Conservation (phyloP, 1,140 invertebrate species). For the Sweltsa coloradensis region DNA sequence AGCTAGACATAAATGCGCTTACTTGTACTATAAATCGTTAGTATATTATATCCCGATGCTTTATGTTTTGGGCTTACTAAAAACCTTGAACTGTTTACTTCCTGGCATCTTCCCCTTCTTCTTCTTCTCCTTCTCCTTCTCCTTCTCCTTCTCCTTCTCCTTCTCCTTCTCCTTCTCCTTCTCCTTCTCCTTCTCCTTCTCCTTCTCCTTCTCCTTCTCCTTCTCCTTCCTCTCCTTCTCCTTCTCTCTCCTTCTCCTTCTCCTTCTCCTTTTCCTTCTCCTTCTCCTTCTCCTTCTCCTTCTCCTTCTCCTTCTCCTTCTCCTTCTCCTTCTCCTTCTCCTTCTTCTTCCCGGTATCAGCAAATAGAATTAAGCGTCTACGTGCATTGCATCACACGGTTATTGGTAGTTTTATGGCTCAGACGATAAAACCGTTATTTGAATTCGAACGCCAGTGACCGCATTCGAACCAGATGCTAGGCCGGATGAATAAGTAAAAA, state of each 20-base stretch:
- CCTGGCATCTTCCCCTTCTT: too few relatives aligned
- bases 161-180: background rate
- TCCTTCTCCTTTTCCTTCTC: background rate
- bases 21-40: too few relatives aligned
- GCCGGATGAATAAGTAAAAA: background rate
- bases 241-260: background rate
- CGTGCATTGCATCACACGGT: background rate
- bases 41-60: too few relatives aligned
- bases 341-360: background rate
- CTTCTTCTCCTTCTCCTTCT: background rate
- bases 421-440: background rate
- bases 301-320: too few relatives aligned
- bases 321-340: background rate
- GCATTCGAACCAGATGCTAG: background rate
- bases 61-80: too few relatives aligned
- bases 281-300: too few relatives aligned
- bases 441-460: background rate
- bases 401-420: background rate
- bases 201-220: background rate
- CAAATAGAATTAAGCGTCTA: background rate
- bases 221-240: background rate
- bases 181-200: background rate
- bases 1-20: too few relatives aligned
- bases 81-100: too few relatives aligned
- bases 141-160: background rate